Evolutionary conservation across 1,140 invertebrate species (phyloP).

Genomic region (Platyscapa corneri): DNA sequence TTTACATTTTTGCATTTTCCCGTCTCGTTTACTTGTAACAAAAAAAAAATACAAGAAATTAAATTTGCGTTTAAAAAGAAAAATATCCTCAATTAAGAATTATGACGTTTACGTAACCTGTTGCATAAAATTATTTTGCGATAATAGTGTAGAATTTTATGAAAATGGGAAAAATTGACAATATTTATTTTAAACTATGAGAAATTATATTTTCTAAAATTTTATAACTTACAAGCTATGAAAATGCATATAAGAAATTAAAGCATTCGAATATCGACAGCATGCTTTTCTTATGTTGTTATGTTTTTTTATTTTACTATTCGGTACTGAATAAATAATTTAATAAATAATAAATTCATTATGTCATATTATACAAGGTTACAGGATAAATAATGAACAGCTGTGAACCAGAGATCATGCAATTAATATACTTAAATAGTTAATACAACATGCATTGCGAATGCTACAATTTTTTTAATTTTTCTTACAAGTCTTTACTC

Average conservation of each 20-base stretch:
- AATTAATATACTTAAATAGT: not conserved
- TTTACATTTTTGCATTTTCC: not conserved
- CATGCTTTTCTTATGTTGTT: constrained; percentile 1
- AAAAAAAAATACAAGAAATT: too few relatives aligned
- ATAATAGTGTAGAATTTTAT: not conserved
- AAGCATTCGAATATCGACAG: not conserved
- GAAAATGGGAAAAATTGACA: too few relatives aligned
- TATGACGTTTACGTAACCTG: not conserved
- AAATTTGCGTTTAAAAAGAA: not conserved
- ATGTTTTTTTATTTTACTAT: too few relatives aligned
- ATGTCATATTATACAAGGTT: not conserved
- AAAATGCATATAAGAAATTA: not conserved
- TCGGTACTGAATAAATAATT: not conserved
- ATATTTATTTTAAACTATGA: too few relatives aligned
- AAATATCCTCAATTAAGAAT: not conserved
- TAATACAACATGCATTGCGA: not conserved
- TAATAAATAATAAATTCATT: not conserved
- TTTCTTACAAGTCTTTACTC: constrained; percentile 31
- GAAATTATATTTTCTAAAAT: not conserved
- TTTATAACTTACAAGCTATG: not conserved
- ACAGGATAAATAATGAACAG: not conserved
- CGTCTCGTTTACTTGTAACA: too few relatives aligned
- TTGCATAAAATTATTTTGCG: too few relatives aligned
- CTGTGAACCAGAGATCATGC: not conserved
- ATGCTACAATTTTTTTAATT: not conserved